Evolutionary conservation across 2,888 invertebrate species (phyloP), one percentile per base, ranked within the genome.

Genomic region (Augiades crinisus): DNA sequence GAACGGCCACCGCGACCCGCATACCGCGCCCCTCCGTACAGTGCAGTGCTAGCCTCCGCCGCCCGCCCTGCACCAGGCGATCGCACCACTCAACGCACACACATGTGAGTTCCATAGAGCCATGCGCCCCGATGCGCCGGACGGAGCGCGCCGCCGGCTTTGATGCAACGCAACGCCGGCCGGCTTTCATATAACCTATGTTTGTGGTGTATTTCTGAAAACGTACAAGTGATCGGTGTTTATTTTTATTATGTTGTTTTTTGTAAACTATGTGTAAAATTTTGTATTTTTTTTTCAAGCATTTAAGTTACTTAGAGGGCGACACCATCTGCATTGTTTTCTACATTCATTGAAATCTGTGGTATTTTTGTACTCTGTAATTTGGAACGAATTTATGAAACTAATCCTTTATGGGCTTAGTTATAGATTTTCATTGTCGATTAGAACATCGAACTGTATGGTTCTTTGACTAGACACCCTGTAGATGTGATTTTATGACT

Each of bases 1-100:
- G 88, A 84, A 79, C 88, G 87, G 87, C 87, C 86, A 83, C 70
- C 83, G 85, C 82, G 80, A 79, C 58, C 60, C 44, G 44, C 13
- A 5, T 31, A 31, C 33, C 33, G 44, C 33, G 21, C 22, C 13
- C 55, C 60, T 60, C 64, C 63, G 66, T 67, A 65, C 63, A 62
- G 74, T 75, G 71, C 75, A 69, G 72, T 77, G 75, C 67, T 76
- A 66, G 64, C 68, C 71, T 59, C 73, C 70, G 72, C 72, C 71
- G 74, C 74, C 75, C 75, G 72, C 77, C 78, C 72, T 74, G 71
- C 72, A 74, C 70, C 81, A 78, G 77, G 78, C 70, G 63, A 65
- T 72, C 63, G 68, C 74, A 70, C 70, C 72, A 72, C 71, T 71
- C 67, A 70, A 73, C 67, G 69, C 65, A 77, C 68, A 76, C 68